Evolutionary conservation across 2,797 vertebrate species (phyloP).

Genomic region (Hemitrygon akajei): DNA sequence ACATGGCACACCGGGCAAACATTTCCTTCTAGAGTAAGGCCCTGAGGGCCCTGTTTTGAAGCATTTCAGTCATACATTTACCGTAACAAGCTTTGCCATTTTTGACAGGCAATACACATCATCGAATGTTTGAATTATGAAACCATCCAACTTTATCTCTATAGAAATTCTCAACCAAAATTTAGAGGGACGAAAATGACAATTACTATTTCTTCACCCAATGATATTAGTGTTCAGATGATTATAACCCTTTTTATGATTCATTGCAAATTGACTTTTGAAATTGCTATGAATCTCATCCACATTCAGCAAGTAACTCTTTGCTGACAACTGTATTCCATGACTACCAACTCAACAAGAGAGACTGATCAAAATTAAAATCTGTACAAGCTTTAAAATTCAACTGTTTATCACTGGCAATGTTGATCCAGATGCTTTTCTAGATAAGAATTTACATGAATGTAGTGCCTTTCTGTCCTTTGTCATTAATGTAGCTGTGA

Average conservation of each 20-base stretch:
- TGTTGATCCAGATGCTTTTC: neutral
- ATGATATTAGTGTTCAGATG: neutral
- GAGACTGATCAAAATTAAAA: neutral
- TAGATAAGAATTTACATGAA: neutral
- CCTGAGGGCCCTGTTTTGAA: neutral
- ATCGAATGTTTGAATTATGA: neutral
- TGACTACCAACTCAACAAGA: neutral
- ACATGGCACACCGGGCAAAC: neutral
- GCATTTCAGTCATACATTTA: neutral
- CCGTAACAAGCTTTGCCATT: neutral
- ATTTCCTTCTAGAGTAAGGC: neutral
- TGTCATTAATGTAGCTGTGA: neutral
- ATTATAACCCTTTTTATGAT: neutral
- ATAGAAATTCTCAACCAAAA: neutral
- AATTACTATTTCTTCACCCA: neutral
- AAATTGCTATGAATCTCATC: neutral
- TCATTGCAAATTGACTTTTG: neutral
- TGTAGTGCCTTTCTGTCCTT: neutral
- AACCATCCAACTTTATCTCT: neutral
- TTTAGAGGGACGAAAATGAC: neutral
- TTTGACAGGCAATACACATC: slow-evolving; percentile 12
- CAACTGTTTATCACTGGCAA: neutral
- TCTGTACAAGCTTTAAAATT: neutral
- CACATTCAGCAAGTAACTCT: neutral
- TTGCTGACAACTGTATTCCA: neutral